A percentile compares a stretch with the other conserved stretches of the same genome.
Evolutionary conservation across 2,888 invertebrate species (phyloP).

Genomic region (Melipona beecheii): DNA sequence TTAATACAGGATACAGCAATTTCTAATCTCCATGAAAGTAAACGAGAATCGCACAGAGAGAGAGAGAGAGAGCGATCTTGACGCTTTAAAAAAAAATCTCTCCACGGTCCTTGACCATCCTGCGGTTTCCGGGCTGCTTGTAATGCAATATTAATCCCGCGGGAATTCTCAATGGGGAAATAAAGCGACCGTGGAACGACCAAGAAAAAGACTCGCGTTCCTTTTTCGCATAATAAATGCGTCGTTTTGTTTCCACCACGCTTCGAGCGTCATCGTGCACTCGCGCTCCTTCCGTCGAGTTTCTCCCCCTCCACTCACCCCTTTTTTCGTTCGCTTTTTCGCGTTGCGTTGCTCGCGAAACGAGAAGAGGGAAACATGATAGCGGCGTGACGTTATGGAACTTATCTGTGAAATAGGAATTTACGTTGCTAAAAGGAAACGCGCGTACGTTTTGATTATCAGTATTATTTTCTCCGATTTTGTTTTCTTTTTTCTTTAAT

Average conservation of each 20-base stretch:
- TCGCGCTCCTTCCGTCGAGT: not conserved
- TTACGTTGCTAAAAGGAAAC: constrained; percentile 38
- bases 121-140: constrained; percentile 18
- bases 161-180: constrained; percentile 71
- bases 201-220: constrained; percentile 65
- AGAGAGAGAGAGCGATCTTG: not conserved
- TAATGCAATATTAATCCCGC: constrained; percentile 77
- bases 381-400: constrained; percentile 62
- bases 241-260: constrained; percentile 28
- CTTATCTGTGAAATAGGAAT: constrained; percentile 69
- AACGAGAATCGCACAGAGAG: no score
- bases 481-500: not conserved
- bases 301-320: not conserved
- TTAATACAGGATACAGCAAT: no score
- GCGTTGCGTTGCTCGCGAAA: constrained; percentile 12
- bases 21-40: no score
- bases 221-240: constrained; percentile 77
- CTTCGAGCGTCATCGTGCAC: not conserved
- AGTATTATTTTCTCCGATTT: not conserved
- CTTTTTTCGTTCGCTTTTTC: constrained; percentile 7
- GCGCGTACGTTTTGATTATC: constrained; percentile 26
- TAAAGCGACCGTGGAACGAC: constrained; percentile 59
- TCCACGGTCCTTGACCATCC: not conserved
- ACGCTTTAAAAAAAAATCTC: constrained; percentile 6
- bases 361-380: constrained; percentile 26